A percentile compares a stretch with the other conserved stretches of the same genome.
phyloP scores from a whole-genome alignment of 2,113 vertebrate genomes.

The Oryzias javanicus region DNA sequence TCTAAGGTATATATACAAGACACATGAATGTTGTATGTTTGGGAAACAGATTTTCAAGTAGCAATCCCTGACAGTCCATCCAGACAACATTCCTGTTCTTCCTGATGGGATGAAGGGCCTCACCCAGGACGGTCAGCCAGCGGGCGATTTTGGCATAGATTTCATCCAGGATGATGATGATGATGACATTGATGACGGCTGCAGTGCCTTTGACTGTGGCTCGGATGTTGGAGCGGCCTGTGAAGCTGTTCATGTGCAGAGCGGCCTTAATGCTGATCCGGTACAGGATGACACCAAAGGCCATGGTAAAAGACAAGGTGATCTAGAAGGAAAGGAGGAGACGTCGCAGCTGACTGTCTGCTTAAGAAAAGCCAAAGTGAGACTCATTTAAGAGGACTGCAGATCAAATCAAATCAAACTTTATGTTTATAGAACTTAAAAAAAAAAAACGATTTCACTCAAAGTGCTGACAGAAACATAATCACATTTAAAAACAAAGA shows the following conservation, averaged over 20 bases:
- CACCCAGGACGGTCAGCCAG: constrained; percentile 91
- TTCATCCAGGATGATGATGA: constrained; percentile 96
- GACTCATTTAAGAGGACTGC: too few species aligned
- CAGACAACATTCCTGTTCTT: too few species aligned
- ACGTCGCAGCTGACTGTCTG: background rate
- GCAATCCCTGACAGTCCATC: too few species aligned
- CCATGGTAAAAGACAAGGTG: constrained; percentile 85
- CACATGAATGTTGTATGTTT: too few species aligned
- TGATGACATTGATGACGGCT: constrained; percentile 93
- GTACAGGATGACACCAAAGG: constrained; percentile 95
- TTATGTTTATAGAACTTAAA: too few species aligned
- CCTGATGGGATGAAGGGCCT: constrained; percentile 14
- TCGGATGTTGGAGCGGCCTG: constrained; percentile 83
- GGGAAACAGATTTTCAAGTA: too few species aligned
- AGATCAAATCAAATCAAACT: too few species aligned
- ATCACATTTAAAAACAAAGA: too few species aligned
- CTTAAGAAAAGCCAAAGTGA: too few species aligned
- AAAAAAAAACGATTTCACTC: too few species aligned
- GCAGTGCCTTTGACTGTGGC: constrained; percentile 93
- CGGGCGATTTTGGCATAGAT: constrained; percentile 87
- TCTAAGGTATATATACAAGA: too few species aligned
- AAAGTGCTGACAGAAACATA: too few species aligned
- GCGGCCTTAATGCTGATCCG: constrained; percentile 91
- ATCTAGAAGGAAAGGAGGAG: constrained; percentile 72
- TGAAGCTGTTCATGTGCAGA: constrained; percentile 85